phyloP scores from a whole-genome alignment of 1,140 invertebrate species.

The Pogonognathellus flavescens region DNA sequence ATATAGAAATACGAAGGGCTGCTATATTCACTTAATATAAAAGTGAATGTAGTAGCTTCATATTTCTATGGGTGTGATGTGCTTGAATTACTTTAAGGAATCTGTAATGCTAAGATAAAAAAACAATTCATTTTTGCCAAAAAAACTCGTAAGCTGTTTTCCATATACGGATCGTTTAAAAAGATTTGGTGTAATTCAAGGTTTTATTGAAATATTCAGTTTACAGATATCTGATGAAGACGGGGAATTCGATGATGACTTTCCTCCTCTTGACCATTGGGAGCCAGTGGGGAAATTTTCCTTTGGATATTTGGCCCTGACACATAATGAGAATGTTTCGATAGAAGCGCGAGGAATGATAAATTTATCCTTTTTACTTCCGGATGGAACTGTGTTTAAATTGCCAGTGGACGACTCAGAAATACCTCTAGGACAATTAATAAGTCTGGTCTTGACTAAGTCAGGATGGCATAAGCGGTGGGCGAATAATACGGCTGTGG shows the following conservation, averaged over 20 bases:
- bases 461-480: slow-evolving; percentile 62
- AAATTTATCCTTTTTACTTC: slow-evolving; percentile 63
- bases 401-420: slow-evolving; percentile 44
- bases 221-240: slow-evolving; percentile 96
- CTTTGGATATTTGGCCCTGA: slow-evolving; percentile 88
- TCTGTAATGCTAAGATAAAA: no score
- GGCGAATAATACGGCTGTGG: not conserved
- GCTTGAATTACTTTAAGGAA: no score
- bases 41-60: no score
- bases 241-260: slow-evolving; percentile 95
- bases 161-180: no score
- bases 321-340: slow-evolving; percentile 69
- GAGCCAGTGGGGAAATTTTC: slow-evolving; percentile 94
- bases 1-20: no score
- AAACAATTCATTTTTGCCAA: no score
- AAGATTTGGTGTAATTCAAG: no score
- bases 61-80: no score
- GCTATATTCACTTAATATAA: no score
- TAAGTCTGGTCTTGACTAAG: slow-evolving; percentile 51
- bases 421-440: slow-evolving; percentile 59
- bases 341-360: not conserved
- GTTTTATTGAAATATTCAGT: slow-evolving; percentile 74
- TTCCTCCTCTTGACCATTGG: slow-evolving; percentile 87
- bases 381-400: slow-evolving; percentile 59
- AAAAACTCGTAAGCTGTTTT: no score